Evolutionary conservation across 2,888 invertebrate species (phyloP).

Genomic region (Adelognathus sp.): DNA sequence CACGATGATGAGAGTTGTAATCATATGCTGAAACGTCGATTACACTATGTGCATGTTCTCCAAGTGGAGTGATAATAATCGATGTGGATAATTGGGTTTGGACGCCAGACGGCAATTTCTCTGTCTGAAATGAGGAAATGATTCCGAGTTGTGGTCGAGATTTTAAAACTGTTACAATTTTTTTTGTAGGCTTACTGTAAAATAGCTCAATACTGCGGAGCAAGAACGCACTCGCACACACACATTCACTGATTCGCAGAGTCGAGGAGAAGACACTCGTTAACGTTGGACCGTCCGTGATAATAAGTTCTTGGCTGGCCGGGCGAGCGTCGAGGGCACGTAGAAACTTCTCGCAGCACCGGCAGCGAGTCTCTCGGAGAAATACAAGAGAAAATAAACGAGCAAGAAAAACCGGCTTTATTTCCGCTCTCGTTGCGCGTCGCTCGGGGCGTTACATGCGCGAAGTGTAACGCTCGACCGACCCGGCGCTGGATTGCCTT

Average conservation of each 20-base stretch:
- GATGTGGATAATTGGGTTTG: slow-evolving; percentile 12
- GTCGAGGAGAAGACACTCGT: slow-evolving; percentile 30
- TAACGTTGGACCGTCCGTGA: slow-evolving; percentile 23
- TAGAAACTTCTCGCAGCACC: background rate
- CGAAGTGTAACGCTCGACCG: slow-evolving; percentile 26
- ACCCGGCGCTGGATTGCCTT: slow-evolving; percentile 43
- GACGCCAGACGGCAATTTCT: slow-evolving; percentile 25
- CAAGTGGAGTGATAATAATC: slow-evolving; percentile 5
- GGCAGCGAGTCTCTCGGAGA: too few relatives aligned
- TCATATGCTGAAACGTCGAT: slow-evolving; percentile 3
- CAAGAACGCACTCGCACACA: too few relatives aligned
- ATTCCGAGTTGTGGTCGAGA: background rate
- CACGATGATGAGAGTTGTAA: background rate
- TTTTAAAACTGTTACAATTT: background rate
- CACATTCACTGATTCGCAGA: background rate
- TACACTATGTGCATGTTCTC: background rate
- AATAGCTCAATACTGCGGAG: slow-evolving; percentile 11
- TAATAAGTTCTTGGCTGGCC: slow-evolving; percentile 42
- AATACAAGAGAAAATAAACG: slow-evolving; percentile 38
- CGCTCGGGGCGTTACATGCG: slow-evolving; percentile 44
- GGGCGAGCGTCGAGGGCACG: slow-evolving; percentile 16
- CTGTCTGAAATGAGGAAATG: background rate
- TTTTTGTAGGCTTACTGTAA: slow-evolving; percentile 5
- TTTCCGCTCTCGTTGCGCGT: slow-evolving; percentile 49
- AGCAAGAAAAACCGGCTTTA: slow-evolving; percentile 56